Conservation (phyloP, 2,113 vertebrate genomes). For the Ranitomeya variabilis region DNA sequence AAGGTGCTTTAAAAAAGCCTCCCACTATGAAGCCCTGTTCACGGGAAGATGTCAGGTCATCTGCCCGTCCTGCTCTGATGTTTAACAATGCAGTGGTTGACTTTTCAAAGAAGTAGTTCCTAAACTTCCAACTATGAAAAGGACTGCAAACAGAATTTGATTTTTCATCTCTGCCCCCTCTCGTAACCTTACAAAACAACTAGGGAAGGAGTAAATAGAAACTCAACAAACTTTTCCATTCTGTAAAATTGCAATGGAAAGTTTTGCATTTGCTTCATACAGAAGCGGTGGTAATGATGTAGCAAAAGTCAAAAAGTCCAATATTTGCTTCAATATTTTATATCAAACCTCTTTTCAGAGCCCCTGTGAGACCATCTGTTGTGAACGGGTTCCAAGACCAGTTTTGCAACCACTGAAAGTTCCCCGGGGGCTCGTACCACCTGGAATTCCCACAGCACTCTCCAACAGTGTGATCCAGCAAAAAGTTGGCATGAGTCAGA, state of each 20-base stretch:
- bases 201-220: slow-evolving; percentile 24
- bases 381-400: slow-evolving; percentile 48
- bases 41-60: slow-evolving; percentile 35
- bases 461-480: slow-evolving; percentile 35
- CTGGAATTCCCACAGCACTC: slow-evolving; percentile 53
- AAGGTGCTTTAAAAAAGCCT: slow-evolving; percentile 19
- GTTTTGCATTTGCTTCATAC: background rate
- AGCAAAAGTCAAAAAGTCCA: slow-evolving; percentile 15
- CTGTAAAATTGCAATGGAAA: background rate
- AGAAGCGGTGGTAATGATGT: background rate
- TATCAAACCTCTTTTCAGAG: slow-evolving; percentile 26
- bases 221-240: slow-evolving; percentile 22
- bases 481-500: slow-evolving; percentile 37
- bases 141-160: slow-evolving; percentile 41
- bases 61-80: slow-evolving; percentile 41
- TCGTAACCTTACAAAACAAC: slow-evolving; percentile 34
- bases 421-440: slow-evolving; percentile 46
- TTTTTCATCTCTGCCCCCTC: slow-evolving; percentile 23
- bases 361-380: slow-evolving; percentile 56
- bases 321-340: slow-evolving; percentile 47
- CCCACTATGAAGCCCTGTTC: slow-evolving; percentile 25
- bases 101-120: slow-evolving; percentile 52
- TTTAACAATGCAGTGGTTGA: slow-evolving; percentile 49
- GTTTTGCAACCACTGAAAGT: slow-evolving; percentile 45
- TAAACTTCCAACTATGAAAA: slow-evolving; percentile 44